Evolutionary conservation across 2,113 vertebrate genomes (phyloP).

Genomic region (Trichomycterus rosablanca): DNA sequence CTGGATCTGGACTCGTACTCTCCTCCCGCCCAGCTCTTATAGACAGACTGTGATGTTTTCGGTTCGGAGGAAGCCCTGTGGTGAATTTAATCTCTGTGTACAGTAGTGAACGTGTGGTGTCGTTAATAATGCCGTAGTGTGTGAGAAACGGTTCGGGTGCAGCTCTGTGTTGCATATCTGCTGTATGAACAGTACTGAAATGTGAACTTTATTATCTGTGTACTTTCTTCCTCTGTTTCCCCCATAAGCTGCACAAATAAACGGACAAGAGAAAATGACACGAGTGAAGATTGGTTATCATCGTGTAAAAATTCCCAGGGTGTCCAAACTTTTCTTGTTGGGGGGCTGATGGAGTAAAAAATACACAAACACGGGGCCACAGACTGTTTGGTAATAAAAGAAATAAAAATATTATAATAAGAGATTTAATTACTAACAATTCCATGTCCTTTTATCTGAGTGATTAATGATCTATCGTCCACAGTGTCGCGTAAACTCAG

Average conservation of each 20-base stretch:
- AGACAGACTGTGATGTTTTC: slow-evolving; percentile 41
- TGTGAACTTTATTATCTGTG: slow-evolving; percentile 78
- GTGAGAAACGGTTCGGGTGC: slow-evolving; percentile 78
- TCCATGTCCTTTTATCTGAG: too few relatives aligned
- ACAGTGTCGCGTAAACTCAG: too few relatives aligned
- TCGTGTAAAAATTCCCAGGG: too few relatives aligned
- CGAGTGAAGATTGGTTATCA: too few relatives aligned
- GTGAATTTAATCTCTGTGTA: slow-evolving; percentile 75
- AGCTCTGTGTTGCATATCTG: slow-evolving; percentile 84
- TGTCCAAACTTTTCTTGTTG: too few relatives aligned
- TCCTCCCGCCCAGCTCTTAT: slow-evolving; percentile 33
- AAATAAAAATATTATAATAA: too few relatives aligned
- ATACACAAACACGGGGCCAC: too few relatives aligned
- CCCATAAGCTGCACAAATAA: slow-evolving; percentile 72
- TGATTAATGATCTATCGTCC: too few relatives aligned
- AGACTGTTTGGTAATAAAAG: too few relatives aligned
- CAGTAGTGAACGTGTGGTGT: slow-evolving; percentile 82
- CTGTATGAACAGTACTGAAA: slow-evolving; percentile 82
- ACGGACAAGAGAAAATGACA: slow-evolving; percentile 58
- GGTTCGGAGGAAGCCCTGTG: slow-evolving; percentile 50
- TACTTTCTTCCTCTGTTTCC: slow-evolving; percentile 66
- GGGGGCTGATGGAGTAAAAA: too few relatives aligned
- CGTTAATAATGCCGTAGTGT: slow-evolving; percentile 62
- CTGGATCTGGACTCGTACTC: slow-evolving; percentile 10
- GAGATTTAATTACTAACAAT: too few relatives aligned